Conservation (phyloP, 1,140 invertebrate species). For the Drosophila subobscura region DNA sequence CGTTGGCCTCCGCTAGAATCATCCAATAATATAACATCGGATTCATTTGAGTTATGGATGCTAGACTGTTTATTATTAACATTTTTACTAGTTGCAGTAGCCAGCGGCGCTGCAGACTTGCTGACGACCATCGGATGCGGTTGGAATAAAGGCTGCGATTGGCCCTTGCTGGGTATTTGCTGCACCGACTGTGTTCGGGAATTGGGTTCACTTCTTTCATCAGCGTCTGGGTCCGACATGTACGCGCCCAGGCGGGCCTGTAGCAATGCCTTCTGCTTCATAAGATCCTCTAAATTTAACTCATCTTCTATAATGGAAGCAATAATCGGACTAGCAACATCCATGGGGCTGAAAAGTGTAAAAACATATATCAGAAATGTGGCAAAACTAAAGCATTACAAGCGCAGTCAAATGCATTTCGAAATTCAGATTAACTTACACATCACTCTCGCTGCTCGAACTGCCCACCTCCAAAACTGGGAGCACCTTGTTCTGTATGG, state of each 20-base stretch:
- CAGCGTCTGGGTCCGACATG: conserved; percentile 84
- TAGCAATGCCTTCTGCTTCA: conserved; percentile 92
- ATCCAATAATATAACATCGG: conserved; percentile 84
- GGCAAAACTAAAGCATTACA: neutral
- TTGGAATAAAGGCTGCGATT: conserved; percentile 20
- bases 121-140: conserved; percentile 46
- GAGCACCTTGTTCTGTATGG: conserved; percentile 77
- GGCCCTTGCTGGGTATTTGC: neutral
- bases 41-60: conserved; percentile 80
- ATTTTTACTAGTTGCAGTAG: conserved; percentile 80
- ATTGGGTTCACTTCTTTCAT: conserved; percentile 45
- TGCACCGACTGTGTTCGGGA: conserved; percentile 5
- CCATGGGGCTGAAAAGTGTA: conserved; percentile 85
- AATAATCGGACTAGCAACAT: conserved; percentile 90
- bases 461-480: conserved; percentile 87
- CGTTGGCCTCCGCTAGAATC: conserved; percentile 83
- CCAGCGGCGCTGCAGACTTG: conserved; percentile 68
- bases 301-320: conserved; percentile 91
- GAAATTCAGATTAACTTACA: conserved; percentile 46
- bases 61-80: conserved; percentile 79
- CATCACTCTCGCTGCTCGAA: conserved; percentile 88
- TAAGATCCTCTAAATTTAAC: conserved; percentile 93
- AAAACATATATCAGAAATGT: conserved; percentile 35
- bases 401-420: neutral
- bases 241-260: conserved; percentile 87